Base-by-base conservation (phyloP, 2,888 invertebrate species). In the Argynnis bischoffii region DNA sequence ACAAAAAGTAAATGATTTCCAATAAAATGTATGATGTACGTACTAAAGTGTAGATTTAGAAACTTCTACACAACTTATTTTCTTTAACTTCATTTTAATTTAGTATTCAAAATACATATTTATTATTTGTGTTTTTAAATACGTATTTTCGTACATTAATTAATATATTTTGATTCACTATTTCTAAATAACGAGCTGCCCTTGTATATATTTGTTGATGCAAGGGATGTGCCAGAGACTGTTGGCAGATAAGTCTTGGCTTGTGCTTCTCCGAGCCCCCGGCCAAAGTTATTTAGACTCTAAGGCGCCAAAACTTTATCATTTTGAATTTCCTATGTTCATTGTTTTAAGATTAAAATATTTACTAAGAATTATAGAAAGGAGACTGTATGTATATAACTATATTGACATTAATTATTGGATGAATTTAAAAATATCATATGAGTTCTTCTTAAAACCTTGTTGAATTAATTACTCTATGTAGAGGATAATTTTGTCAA, bases 271-370 rank as follows among this genome's bases (percentile, higher is more conserved):
- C 74, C 73, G 59, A 71, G 74, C 74, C 75, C 76, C 77, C 76
- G 79, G 89, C 89, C 90, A 90, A 89, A 85, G 82, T 82, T 88
- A 86, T 88, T 88, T 84, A 88, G 89, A 90, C 90, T 78, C 74
- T 80, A 80, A 83, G 89, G 84, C 88, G 89, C 89, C 89, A 85
- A 84, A 75, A 78, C 75, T 73, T n/a, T 66, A 61, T 70, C 66
- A 48, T 14, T 41, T 61, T 61, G 50, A 51, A 51, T 61, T 8
- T 18, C 35, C 41, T 15, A 41, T 31, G 35, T 51, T 61, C 50
- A n/a, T 26, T 59, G 26, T 59, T 59, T 14, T 48, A 57, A 15
- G 3, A 48, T 59, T 26, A 26, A 5, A 26, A 59, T 26, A 56
- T 26, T 53, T 57, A 14, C 6, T 6, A 21, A 6, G n/a, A 56